Base-by-base conservation (phyloP, 2,113 vertebrate species). In the Sinocyclocheilus grahami region DNA sequence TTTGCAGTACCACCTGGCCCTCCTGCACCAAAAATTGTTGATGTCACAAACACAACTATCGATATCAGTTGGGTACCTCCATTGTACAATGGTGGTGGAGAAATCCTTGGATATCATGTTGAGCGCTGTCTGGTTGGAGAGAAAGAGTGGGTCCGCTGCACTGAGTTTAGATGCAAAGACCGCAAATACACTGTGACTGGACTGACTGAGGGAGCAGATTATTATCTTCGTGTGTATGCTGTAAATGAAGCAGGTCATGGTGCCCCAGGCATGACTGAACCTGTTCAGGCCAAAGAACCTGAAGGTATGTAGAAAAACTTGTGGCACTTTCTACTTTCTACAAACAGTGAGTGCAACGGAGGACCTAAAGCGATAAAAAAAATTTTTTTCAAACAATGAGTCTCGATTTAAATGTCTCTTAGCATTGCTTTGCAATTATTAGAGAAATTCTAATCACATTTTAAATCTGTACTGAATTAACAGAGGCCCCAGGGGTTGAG, bases 121-220 rank as follows among this genome's bases (percentile, higher is more conserved):
- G 97, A 99, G 92, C 99, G 98, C 91, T 96, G 97, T 53, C 85
- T 98, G 86, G 89, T 93, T 9, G 97, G 97, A 83, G 94, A 96
- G 85, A 98, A 97, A 16, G 95, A 97, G n/a, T 99, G 98, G 98
- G 97, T 95, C 65, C 97, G 98, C 74, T 96, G 96, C 90, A 99
- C 96, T 75, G 97, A 97, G 72, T 97, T 95, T 89, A 94, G 96
- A 88, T 94, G 97, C 90, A 99, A 99, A 79, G 94, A 95, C 84
- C 94, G 94, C 74, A 96, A 96, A 11, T 98, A 95, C 85, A 97
- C 96, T 0, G 95, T 98, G 82, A 96, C 93, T 55, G 97, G 97
- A 88, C 95, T 99, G 82, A 96, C 96, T 33, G 97, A 99, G 90
- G 98, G 97, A 75, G 95, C 96, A 0, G 98, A 99, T 92, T 99